Conservation (phyloP, 2,888 invertebrate genomes). For the Cosmorhoe ocellata region DNA sequence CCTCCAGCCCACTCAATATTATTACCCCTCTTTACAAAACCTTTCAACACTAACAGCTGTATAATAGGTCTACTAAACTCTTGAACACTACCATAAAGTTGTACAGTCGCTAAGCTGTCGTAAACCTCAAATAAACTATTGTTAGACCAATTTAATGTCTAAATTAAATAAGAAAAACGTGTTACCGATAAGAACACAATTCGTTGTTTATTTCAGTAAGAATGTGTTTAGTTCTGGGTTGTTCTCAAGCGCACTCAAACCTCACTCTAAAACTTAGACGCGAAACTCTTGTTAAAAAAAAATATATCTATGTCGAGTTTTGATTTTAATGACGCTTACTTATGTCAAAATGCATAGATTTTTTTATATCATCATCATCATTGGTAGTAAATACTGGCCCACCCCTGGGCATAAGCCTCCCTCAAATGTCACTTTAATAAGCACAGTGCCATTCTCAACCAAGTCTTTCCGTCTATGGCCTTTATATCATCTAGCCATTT, state of each 20-base stretch:
- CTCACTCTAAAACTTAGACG: too few species aligned
- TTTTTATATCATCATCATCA: too few species aligned
- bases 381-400: too few species aligned
- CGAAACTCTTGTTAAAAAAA: too few species aligned
- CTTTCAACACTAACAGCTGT: constrained; percentile 9
- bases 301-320: too few species aligned
- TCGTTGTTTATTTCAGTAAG: constrained; percentile 15
- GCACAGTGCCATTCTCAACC: too few species aligned
- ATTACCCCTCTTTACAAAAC: constrained; percentile 6
- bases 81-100: constrained; percentile 20
- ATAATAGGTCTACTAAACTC: constrained; percentile 13
- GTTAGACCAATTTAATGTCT: constrained; percentile 34
- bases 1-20: constrained; percentile 3
- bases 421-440: too few species aligned
- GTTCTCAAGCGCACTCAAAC: not conserved
- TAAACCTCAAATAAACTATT: constrained; percentile 30
- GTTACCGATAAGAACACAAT: constrained; percentile 28
- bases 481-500: too few species aligned
- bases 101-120: constrained; percentile 28
- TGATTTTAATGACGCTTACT: too few species aligned
- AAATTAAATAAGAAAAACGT: constrained; percentile 35
- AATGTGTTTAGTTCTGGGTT: constrained; percentile 21
- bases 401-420: too few species aligned
- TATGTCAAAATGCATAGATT: too few species aligned
- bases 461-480: too few species aligned